Evolutionary conservation across 2,888 invertebrate genomes (phyloP).

Genomic region (Lamellibrachia satsuma): DNA sequence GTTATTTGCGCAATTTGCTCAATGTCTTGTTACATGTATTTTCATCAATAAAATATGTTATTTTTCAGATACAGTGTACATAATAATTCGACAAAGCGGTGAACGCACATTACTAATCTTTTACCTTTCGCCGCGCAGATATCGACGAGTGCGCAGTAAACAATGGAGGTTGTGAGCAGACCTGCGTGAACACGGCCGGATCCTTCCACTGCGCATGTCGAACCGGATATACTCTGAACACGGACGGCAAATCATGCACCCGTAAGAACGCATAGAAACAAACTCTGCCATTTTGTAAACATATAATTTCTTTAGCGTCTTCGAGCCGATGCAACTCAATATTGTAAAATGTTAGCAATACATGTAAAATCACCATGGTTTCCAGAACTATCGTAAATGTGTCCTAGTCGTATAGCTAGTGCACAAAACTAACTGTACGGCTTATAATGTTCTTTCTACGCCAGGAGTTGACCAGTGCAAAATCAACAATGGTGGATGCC

Average conservation of each 20-base stretch:
- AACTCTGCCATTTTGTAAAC: not conserved
- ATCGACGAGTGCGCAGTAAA: constrained; percentile 53
- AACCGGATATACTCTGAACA: constrained; percentile 35
- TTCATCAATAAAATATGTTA: not conserved
- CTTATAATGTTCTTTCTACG: not conserved
- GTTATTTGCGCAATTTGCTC: not conserved
- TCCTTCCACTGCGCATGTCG: constrained; percentile 36
- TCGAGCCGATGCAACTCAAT: not conserved
- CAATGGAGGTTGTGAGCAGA: constrained; percentile 48
- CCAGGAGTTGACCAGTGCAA: not conserved
- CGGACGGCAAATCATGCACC: constrained; percentile 28
- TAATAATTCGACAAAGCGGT: not conserved
- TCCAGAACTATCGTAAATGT: not conserved
- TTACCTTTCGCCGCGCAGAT: constrained; percentile 34
- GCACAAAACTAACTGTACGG: not conserved
- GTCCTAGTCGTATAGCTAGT: not conserved
- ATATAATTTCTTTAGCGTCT: not conserved
- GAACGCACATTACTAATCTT: not conserved
- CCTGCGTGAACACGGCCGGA: constrained; percentile 39
- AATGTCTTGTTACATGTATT: not conserved
- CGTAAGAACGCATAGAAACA: not conserved
- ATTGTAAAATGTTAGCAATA: not conserved
- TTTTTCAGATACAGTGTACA: not conserved
- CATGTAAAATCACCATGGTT: not conserved
- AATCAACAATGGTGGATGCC: constrained; percentile 21